Percentiles rank a stretch among this genome's conserved stretches.
These are phyloP conservation scores for Simalia tracyae DNA, from an alignment of 2,797 vertebrate species.

Conservation along the genomic window DNA sequence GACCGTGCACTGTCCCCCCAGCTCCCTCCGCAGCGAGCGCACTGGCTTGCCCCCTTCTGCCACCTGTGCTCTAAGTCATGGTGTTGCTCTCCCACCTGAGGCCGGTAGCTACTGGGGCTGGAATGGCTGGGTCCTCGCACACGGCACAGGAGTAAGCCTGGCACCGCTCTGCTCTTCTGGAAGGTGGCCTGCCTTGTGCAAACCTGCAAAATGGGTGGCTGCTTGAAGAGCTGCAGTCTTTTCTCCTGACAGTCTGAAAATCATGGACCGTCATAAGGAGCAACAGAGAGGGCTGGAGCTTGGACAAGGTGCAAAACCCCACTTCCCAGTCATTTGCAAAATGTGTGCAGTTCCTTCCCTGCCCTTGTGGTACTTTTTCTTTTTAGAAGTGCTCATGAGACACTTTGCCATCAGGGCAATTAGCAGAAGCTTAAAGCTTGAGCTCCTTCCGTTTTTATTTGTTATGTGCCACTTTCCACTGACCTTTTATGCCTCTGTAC, in stretches of 20 bases:
- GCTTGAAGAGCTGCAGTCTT: background rate
- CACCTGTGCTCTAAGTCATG: rapidly evolving
- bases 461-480: slow-evolving; percentile 71
- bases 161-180: background rate
- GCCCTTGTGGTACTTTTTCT: background rate
- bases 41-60: rapidly evolving
- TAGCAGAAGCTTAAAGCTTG: background rate
- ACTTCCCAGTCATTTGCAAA: background rate
- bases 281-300: background rate
- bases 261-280: background rate
- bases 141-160: background rate
- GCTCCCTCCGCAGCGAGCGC: rapidly evolving
- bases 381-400: background rate
- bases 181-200: background rate
- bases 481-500: slow-evolving; percentile 65
- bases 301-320: background rate
- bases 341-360: background rate
- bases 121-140: too few species aligned
- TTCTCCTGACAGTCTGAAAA: background rate
- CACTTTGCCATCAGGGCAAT: background rate
- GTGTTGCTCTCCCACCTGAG: background rate
- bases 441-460: slow-evolving; percentile 18
- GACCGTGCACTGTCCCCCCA: rapidly evolving
- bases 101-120: background rate
- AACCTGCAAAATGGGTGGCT: rapidly evolving